These are phyloP conservation scores for Rotaria sp. DNA, from an alignment of 2,888 invertebrate genomes.

Conservation along the genomic window DNA sequence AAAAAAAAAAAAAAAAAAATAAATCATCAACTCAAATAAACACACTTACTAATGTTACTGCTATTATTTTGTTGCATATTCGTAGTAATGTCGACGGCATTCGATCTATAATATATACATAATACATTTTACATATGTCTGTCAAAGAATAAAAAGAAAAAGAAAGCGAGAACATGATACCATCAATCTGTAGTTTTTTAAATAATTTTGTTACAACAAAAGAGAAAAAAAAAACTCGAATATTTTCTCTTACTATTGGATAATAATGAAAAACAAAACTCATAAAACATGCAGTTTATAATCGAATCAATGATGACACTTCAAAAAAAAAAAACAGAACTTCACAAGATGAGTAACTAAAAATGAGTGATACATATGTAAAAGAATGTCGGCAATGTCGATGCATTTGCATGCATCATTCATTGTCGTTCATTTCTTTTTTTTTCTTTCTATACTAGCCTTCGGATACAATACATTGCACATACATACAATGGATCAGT, in stretches of 20 bases:
- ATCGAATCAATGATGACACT: background rate
- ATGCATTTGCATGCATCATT: background rate
- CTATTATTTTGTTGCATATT: slow-evolving; percentile 2
- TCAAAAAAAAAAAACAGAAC: background rate
- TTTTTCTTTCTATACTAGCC: background rate
- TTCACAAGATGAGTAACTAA: background rate
- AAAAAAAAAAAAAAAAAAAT: background rate
- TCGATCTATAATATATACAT: background rate
- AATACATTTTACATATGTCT: background rate
- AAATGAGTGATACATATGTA: background rate
- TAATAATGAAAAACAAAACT: too few relatives aligned
- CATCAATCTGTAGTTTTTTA: background rate
- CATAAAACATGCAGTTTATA: background rate
- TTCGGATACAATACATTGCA: background rate
- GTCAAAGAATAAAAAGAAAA: too few relatives aligned
- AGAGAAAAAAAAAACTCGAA: background rate
- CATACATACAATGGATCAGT: background rate
- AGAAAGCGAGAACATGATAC: background rate
- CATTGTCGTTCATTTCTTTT: background rate
- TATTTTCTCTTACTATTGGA: too few relatives aligned
- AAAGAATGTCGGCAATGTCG: background rate
- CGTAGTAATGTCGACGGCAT: background rate
- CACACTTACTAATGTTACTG: background rate
- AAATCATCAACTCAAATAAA: background rate
- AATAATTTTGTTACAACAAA: background rate